Conservation (phyloP, 2,888 invertebrate species). For the Hyalella azteca region DNA sequence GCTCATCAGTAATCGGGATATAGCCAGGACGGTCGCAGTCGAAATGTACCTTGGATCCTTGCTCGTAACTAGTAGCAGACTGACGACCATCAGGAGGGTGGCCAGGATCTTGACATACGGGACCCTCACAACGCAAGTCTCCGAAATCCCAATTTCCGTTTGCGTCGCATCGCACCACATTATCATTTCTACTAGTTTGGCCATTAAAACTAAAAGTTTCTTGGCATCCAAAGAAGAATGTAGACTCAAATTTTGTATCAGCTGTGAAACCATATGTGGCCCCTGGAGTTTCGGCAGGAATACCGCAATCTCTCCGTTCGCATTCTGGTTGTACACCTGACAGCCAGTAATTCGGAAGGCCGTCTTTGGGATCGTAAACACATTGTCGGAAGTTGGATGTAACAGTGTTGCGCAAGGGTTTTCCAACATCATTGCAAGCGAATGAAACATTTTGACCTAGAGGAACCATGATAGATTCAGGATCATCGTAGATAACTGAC, state of each 20-base stretch:
- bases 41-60: constrained; percentile 72
- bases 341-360: constrained; percentile 87
- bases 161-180: constrained; percentile 75
- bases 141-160: constrained; percentile 98
- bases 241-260: constrained; percentile 89
- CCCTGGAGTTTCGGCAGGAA: constrained; percentile 88
- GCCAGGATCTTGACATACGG: constrained; percentile 94
- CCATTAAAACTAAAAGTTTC: constrained; percentile 89
- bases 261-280: constrained; percentile 88
- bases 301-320: constrained; percentile 88
- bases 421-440: constrained; percentile 78
- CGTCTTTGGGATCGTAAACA: constrained; percentile 79
- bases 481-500: constrained; percentile 59
- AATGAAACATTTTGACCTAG: constrained; percentile 90
- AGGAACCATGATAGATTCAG: constrained; percentile 75
- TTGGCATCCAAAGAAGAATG: constrained; percentile 94
- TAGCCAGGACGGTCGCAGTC: constrained; percentile 90
- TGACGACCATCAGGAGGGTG: constrained; percentile 91
- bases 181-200: constrained; percentile 88
- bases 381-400: constrained; percentile 89
- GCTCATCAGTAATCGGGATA: constrained; percentile 87
- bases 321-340: constrained; percentile 86
- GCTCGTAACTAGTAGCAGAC: constrained; percentile 71
- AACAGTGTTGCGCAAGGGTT: constrained; percentile 78
- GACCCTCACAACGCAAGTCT: constrained; percentile 92